Percentiles rank a stretch among this genome's conserved stretches.
Evolutionary conservation across 2,888 invertebrate species (phyloP).

Genomic region (Euplagia quadripunctaria): DNA sequence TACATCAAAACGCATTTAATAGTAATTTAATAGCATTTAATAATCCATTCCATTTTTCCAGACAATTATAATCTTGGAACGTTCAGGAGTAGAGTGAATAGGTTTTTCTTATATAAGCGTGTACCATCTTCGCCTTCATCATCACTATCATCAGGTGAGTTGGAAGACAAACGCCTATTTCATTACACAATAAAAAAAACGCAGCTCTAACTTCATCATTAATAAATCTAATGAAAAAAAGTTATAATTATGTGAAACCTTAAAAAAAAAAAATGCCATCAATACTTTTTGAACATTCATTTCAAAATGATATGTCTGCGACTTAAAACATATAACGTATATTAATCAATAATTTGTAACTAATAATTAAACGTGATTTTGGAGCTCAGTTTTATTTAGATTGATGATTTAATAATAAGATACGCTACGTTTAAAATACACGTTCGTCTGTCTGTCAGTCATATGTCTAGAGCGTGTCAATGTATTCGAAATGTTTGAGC

Average conservation of each 20-base stretch:
- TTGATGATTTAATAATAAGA: conserved; percentile 76
- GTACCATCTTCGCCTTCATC: too few species aligned
- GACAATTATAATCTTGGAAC: too few species aligned
- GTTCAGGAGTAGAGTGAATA: too few species aligned
- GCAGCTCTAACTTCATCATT: not conserved
- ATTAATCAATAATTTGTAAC: conserved; percentile 64
- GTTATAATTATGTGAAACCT: not conserved
- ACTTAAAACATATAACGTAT: conserved; percentile 22
- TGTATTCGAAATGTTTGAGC: conserved; percentile 27
- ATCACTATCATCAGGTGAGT: too few species aligned
- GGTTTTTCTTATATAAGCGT: too few species aligned
- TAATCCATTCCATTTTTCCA: too few species aligned
- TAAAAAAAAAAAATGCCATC: conserved; percentile 1
- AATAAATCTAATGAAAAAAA: not conserved
- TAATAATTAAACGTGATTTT: conserved; percentile 63
- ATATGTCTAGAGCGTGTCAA: conserved; percentile 45
- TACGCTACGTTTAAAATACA: conserved; percentile 62
- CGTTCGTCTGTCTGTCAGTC: conserved; percentile 56
- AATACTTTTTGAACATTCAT: conserved; percentile 7
- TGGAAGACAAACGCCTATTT: too few species aligned
- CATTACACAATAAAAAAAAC: too few species aligned
- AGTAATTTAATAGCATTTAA: too few species aligned
- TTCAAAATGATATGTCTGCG: conserved; percentile 17
- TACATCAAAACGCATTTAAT: too few species aligned
- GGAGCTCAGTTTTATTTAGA: conserved; percentile 62